Evolutionary conservation across 2,888 invertebrate species (phyloP).

Genomic region (Blomia tropicalis): DNA sequence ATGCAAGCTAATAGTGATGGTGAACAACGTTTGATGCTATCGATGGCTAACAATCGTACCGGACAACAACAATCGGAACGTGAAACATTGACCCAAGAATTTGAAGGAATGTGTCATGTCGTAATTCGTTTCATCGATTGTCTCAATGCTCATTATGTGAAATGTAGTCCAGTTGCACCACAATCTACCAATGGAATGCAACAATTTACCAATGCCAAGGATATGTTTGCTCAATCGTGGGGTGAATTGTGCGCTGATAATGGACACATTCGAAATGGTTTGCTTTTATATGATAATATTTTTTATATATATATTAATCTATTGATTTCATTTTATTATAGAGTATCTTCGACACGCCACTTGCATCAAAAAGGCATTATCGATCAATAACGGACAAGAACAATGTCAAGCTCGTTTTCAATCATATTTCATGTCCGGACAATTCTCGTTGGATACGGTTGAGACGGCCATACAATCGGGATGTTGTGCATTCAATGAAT

Average conservation of each 20-base stretch:
- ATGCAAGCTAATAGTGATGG: constrained; percentile 4
- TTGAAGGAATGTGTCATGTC: constrained; percentile 15
- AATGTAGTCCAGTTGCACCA: neutral
- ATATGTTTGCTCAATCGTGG: neutral
- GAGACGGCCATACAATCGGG: neutral
- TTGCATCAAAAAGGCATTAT: constrained; percentile 5
- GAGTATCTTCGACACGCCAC: constrained; percentile 9
- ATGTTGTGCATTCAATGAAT: constrained; percentile 14
- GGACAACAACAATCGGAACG: neutral
- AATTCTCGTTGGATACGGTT: neutral
- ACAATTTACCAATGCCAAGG: constrained; percentile 3
- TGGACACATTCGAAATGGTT: neutral
- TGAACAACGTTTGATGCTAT: neutral
- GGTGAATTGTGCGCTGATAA: neutral
- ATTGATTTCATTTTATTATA: neutral
- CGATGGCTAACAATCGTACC: neutral
- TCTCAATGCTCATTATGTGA: constrained; percentile 1
- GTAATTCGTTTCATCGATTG: constrained; percentile 12
- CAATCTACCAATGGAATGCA: neutral
- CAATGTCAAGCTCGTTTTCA: neutral
- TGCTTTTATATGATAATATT: neutral
- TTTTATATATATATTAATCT: too few relatives aligned
- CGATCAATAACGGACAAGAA: constrained; percentile 3
- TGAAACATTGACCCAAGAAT: neutral
- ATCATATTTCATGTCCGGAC: neutral